Evolutionary conservation across 2,113 vertebrate species (phyloP).

Genomic region (Salminus brasiliensis): DNA sequence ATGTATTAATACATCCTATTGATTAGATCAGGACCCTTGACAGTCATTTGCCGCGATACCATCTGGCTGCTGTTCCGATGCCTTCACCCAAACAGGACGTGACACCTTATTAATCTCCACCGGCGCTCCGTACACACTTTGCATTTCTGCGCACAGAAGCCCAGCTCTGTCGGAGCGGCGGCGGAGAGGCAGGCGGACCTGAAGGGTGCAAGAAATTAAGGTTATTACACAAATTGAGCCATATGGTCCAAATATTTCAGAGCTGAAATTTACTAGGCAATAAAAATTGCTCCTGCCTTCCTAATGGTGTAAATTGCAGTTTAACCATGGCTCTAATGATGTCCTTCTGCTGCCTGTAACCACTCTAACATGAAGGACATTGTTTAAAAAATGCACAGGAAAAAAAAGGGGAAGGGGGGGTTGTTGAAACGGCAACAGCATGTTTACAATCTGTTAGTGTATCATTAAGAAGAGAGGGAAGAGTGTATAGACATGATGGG

Average conservation of each 20-base stretch:
- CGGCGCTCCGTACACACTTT: constrained; percentile 88
- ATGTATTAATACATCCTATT: constrained; percentile 99
- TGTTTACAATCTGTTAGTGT: constrained; percentile 99
- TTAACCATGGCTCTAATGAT: constrained; percentile 99
- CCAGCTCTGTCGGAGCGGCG: constrained; percentile 75
- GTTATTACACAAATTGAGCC: constrained; percentile 99
- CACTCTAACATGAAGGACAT: constrained; percentile 99
- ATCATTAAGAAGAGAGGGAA: constrained; percentile 98
- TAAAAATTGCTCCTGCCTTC: constrained; percentile 99
- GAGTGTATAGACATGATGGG: constrained; percentile 88
- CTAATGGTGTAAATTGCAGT: constrained; percentile 99
- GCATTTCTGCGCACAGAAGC: constrained; percentile 82
- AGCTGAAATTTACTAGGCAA: constrained; percentile 99
- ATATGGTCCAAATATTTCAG: constrained; percentile 99
- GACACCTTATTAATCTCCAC: constrained; percentile 99
- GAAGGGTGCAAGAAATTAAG: constrained; percentile 99
- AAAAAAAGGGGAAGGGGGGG: constrained; percentile 75
- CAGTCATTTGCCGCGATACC: constrained; percentile 99
- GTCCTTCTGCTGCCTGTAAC: constrained; percentile 99
- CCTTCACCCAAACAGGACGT: constrained; percentile 99
- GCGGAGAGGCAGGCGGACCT: constrained; percentile 88
- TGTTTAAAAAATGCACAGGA: constrained; percentile 96
- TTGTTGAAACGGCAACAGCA: constrained; percentile 83
- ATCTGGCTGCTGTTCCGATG: constrained; percentile 99
- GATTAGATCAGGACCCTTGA: constrained; percentile 99